Base-by-base conservation (phyloP, 2,113 vertebrate species). In the Gyps fulvus region DNA sequence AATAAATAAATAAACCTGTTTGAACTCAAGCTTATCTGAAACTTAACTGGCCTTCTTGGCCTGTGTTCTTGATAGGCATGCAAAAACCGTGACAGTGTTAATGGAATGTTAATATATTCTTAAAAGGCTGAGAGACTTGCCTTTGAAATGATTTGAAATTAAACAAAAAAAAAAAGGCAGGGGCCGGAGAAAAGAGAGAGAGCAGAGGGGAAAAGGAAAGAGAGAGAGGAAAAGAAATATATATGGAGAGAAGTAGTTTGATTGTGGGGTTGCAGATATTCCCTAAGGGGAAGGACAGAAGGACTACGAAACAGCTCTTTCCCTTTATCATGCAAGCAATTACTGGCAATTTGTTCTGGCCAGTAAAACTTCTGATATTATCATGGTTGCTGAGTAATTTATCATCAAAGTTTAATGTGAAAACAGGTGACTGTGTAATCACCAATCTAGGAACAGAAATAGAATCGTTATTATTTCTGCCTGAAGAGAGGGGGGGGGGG, bases 351-450 rank as follows among this genome's bases (percentile, higher is more conserved):
- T 98, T 98, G 98, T 98, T 98, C 98, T 98, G 98, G 98, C 98
- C 98, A 98, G 98, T 98, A 98, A 98, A 98, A 98, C 98, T 98
- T 98, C 98, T 98, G 98, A 98, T 98, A 98, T 98, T 98, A 98
- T 98, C 98, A 98, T 98, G 98, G 98, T 98, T 98, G 98, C 98
- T 98, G 98, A 98, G 98, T 98, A 98, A 98, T 98, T 98, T 98
- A 98, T 98, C 98, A 98, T 98, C 98, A 98, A 98, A 98, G 98
- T 98, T 98, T 98, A 98, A 98, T 98, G 98, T 98, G 98, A 98
- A 98, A 98, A 98, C 98, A 98, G 98, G 98, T 98, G 98, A 98
- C 98, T 98, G 98, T 98, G 98, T 98, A 98, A 98, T 98, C 98
- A 98, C 98, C 98, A 98, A 98, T 98, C 98, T 98, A 98, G 97